phyloP scores from a whole-genome alignment of 2,888 invertebrate species.

The Flexamia atlantica region DNA sequence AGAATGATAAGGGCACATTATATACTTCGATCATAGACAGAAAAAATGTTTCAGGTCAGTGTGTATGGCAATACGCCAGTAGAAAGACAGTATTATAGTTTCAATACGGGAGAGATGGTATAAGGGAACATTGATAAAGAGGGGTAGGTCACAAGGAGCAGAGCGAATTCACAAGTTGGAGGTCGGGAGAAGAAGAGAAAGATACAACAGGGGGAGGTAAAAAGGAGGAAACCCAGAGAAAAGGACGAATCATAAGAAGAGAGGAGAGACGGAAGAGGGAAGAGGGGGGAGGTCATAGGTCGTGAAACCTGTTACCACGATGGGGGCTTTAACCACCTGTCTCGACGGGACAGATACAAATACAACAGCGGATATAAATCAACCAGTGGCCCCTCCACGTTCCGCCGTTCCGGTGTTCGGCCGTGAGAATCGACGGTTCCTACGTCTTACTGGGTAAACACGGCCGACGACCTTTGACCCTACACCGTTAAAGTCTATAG shows the following conservation, averaged over 20 bases:
- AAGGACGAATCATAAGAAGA: neutral
- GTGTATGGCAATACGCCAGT: too few species aligned
- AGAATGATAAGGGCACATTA: too few species aligned
- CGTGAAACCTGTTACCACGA: constrained; percentile 40
- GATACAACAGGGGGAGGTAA: neutral
- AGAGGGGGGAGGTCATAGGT: constrained; percentile 29
- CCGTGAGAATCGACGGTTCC: neutral
- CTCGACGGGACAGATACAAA: constrained; percentile 33
- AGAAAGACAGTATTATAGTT: too few species aligned
- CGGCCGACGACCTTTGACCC: too few species aligned
- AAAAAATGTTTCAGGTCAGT: too few species aligned
- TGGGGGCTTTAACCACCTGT: constrained; percentile 34
- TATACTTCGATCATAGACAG: too few species aligned
- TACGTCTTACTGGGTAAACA: neutral
- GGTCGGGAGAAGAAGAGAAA: neutral
- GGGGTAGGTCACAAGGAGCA: too few species aligned
- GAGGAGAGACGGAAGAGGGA: constrained; percentile 4
- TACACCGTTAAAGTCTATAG: too few species aligned
- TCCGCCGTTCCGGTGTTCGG: neutral
- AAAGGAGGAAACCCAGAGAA: neutral
- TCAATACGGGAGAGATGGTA: too few species aligned
- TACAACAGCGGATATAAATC: constrained; percentile 28
- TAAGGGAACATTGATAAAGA: too few species aligned
- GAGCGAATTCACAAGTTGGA: too few species aligned
- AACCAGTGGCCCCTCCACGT: neutral